These are phyloP conservation scores for Lepus americanus DNA, from an alignment of 2,113 vertebrate genomes.

Conservation along the genomic window DNA sequence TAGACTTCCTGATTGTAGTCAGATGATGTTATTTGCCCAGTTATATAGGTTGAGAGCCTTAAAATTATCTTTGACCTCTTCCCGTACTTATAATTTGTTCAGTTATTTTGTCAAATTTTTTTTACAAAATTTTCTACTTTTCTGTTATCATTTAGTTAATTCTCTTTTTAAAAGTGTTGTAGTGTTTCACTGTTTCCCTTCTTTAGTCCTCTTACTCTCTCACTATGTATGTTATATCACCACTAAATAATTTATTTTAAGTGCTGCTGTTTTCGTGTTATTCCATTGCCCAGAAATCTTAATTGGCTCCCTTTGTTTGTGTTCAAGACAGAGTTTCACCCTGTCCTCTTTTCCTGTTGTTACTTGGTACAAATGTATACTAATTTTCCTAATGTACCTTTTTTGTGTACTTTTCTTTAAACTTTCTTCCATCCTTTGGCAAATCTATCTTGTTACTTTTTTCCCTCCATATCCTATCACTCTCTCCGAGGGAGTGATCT, in stretches of 20 bases:
- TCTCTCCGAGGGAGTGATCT: not conserved
- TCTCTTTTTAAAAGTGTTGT: not conserved
- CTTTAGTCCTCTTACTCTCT: not conserved
- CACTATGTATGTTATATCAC: not conserved
- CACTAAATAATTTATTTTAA: not conserved
- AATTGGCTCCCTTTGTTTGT: not conserved
- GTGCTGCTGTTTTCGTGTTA: not conserved
- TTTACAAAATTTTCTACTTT: not conserved
- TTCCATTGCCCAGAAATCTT: not conserved
- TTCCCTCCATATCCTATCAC: not conserved
- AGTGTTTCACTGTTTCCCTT: not conserved
- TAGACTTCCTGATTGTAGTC: not conserved
- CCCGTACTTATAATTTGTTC: not conserved
- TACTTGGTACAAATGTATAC: not conserved
- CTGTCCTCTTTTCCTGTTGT: not conserved
- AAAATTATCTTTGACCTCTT: not conserved
- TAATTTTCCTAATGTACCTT: not conserved
- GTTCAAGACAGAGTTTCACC: not conserved
- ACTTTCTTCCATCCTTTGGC: not conserved
- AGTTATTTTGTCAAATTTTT: not conserved
- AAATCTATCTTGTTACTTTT: not conserved
- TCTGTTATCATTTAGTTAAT: not conserved
- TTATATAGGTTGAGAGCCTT: not conserved
- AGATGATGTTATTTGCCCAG: not conserved
- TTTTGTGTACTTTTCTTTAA: not conserved